These are phyloP conservation scores for Apostichopus japonicus DNA, from an alignment of 35 echinoderm and acorn worm species.

Conservation along the genomic window DNA sequence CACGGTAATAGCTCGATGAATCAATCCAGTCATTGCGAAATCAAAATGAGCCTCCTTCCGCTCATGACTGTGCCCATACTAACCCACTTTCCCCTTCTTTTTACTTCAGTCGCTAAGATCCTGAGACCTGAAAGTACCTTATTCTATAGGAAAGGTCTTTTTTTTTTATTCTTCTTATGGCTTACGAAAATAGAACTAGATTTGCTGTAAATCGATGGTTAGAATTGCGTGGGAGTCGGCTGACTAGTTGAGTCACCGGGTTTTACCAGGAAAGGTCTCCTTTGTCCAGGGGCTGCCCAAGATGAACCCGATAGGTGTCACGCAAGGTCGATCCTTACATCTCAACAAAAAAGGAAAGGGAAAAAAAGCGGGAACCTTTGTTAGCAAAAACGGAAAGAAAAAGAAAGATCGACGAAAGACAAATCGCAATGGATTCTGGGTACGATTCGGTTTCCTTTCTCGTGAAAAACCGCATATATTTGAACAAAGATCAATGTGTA, in stretches of 20 bases:
- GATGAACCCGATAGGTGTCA: conserved; percentile 11
- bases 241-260: background rate
- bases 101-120: too few relatives aligned
- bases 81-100: too few relatives aligned
- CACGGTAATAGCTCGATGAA: too few relatives aligned
- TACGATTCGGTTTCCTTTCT: conserved; percentile 13
- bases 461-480: conserved; percentile 25
- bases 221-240: background rate
- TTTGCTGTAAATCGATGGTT: background rate
- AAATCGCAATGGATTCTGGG: conserved; percentile 7
- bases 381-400: background rate
- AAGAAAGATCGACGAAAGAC: background rate
- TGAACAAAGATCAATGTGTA: conserved; percentile 32
- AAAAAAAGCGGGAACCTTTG: conserved; percentile 27
- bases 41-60: too few relatives aligned
- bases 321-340: background rate
- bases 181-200: too few relatives aligned
- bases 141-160: too few relatives aligned
- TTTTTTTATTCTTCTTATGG: too few relatives aligned
- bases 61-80: too few relatives aligned
- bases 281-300: conserved; percentile 20
- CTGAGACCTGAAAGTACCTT: too few relatives aligned
- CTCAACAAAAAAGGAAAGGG: background rate
- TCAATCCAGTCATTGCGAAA: too few relatives aligned
- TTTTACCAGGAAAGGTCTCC: background rate